phyloP scores from a whole-genome alignment of 2,113 vertebrate species.

The Chlamydotis undulata region DNA sequence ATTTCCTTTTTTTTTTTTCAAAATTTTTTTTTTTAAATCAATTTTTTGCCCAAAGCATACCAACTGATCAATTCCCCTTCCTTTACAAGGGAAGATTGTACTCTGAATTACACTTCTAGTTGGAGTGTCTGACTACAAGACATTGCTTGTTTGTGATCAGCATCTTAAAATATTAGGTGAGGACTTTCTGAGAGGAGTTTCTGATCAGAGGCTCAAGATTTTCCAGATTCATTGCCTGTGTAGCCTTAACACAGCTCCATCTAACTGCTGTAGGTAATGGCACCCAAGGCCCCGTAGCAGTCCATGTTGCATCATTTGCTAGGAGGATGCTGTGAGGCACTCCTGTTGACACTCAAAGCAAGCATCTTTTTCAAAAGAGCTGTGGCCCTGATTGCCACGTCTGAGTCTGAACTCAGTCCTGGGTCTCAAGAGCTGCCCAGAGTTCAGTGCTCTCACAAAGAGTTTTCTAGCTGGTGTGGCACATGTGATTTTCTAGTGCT shows the following conservation, averaged over 20 bases:
- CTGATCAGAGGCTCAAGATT: neutral
- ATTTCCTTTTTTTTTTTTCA: neutral
- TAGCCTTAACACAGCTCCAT: neutral
- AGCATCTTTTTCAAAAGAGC: neutral
- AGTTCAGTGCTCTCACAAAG: neutral
- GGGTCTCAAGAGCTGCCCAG: neutral
- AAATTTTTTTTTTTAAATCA: neutral
- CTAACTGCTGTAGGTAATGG: neutral
- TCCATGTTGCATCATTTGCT: neutral
- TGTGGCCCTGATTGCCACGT: neutral
- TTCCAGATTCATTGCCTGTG: neutral
- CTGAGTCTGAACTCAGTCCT: neutral
- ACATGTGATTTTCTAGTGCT: neutral
- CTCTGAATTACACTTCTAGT: neutral
- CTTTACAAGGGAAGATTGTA: neutral
- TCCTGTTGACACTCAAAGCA: neutral
- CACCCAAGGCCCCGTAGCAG: neutral
- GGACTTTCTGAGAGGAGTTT: neutral
- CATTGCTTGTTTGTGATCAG: neutral
- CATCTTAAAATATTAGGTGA: neutral
- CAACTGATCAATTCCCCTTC: neutral
- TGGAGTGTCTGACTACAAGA: neutral
- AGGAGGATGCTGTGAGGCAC: neutral
- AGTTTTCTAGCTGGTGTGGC: neutral
- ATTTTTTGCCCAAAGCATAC: neutral